Evolutionary conservation across 2,113 vertebrate species (phyloP).

Genomic region (Antechinus stuartii): DNA sequence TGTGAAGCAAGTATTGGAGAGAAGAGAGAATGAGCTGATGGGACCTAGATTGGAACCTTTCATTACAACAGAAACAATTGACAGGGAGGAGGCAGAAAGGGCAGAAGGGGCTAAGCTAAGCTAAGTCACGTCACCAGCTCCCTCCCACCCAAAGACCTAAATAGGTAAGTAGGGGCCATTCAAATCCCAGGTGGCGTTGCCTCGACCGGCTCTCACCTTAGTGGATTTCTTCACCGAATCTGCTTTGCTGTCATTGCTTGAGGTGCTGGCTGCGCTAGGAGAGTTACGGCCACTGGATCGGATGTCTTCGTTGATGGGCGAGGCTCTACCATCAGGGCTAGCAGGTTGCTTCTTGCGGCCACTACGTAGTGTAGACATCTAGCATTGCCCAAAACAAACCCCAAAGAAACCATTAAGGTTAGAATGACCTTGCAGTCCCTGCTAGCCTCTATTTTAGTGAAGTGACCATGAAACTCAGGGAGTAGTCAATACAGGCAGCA

Average conservation of each 20-base stretch:
- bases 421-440: background rate
- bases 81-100: background rate
- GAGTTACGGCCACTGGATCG: conserved; percentile 97
- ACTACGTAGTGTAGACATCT: conserved; percentile 99
- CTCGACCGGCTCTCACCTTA: conserved; percentile 85
- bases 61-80: background rate
- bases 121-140: too few species aligned
- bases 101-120: too few species aligned
- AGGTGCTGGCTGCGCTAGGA: conserved; percentile 96
- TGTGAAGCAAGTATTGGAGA: background rate
- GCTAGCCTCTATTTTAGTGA: background rate
- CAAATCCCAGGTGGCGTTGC: accelerated
- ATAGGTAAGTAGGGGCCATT: background rate
- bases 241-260: conserved; percentile 98
- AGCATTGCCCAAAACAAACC: conserved; percentile 26
- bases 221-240: conserved; percentile 95
- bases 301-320: conserved; percentile 95
- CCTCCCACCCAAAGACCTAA: background rate
- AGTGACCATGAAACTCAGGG: background rate
- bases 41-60: background rate
- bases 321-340: conserved; percentile 96
- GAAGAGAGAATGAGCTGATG: background rate
- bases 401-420: conserved; percentile 1
- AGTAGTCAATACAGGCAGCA: background rate
- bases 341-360: conserved; percentile 98